phyloP scores from a whole-genome alignment of 2,797 vertebrate genomes.

The Chelon auratus region DNA sequence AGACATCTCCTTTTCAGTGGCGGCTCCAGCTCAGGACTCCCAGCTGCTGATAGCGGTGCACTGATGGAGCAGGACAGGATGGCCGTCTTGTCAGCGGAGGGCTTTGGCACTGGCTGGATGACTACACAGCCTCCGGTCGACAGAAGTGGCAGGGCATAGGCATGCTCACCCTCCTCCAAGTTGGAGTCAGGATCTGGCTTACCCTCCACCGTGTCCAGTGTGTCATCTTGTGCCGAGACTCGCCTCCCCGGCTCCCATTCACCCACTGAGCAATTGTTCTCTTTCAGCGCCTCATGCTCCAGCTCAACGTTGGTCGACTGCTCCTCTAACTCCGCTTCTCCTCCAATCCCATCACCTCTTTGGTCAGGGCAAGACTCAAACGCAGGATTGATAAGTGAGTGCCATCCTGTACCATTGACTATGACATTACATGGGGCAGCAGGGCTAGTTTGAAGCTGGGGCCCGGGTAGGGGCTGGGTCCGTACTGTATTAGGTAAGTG shows the following conservation, averaged over 20 bases:
- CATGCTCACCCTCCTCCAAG: constrained; percentile 92
- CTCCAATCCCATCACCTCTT: constrained; percentile 66
- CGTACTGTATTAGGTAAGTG: constrained; percentile 74
- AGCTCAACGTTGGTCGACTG: constrained; percentile 88
- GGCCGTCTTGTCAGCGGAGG: constrained; percentile 91
- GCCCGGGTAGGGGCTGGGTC: constrained; percentile 73
- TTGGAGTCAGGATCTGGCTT: constrained; percentile 91
- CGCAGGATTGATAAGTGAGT: constrained; percentile 72
- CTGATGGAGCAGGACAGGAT: constrained; percentile 94
- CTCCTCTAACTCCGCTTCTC: constrained; percentile 69
- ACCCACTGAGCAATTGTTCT: constrained; percentile 92
- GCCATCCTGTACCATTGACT: constrained; percentile 91
- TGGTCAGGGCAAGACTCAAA: constrained; percentile 77
- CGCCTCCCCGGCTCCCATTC: constrained; percentile 91
- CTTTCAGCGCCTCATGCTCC: constrained; percentile 96
- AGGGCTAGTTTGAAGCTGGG: constrained; percentile 82
- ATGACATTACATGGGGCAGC: constrained; percentile 94
- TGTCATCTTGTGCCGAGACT: constrained; percentile 86
- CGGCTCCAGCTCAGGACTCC: constrained; percentile 95
- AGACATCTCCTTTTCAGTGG: constrained; percentile 99
- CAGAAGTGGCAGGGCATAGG: constrained; percentile 94
- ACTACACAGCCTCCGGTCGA: constrained; percentile 93
- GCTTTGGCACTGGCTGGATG: constrained; percentile 99
- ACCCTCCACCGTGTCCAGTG: constrained; percentile 87
- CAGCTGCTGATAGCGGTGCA: constrained; percentile 89